Conservation (phyloP, 2,888 invertebrate genomes). For the Julus scanicus region DNA sequence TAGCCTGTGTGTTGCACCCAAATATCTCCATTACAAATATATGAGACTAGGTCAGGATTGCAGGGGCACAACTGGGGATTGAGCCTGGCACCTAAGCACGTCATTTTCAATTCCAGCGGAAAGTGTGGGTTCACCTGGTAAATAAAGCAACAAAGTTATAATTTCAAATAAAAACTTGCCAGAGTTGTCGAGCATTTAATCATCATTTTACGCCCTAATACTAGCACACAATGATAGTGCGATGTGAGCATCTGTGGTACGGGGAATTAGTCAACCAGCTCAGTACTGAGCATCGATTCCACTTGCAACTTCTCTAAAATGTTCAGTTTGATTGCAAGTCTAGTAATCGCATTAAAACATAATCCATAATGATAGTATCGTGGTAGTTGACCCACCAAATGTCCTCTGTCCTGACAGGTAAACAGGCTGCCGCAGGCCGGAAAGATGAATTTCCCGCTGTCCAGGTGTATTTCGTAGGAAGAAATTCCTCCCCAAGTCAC, state of each 20-base stretch:
- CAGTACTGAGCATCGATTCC: too few relatives aligned
- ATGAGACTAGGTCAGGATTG: constrained; percentile 84
- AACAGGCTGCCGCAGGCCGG: constrained; percentile 90
- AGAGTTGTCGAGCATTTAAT: too few relatives aligned
- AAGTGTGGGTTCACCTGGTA: constrained; percentile 64
- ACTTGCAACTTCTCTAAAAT: too few relatives aligned
- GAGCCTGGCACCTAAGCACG: constrained; percentile 75
- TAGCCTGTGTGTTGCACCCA: constrained; percentile 79
- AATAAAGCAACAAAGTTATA: too few relatives aligned
- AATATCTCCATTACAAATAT: constrained; percentile 88
- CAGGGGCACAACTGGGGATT: constrained; percentile 86
- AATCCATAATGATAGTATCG: too few relatives aligned
- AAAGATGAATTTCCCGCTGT: constrained; percentile 87
- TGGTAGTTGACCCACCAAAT: constrained; percentile 70
- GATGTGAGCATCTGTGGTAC: too few relatives aligned
- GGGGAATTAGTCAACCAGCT: too few relatives aligned
- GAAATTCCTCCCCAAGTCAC: constrained; percentile 85
- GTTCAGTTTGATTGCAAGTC: too few relatives aligned
- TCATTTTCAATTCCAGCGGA: constrained; percentile 66
- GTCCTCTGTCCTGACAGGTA: constrained; percentile 81
- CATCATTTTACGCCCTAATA: too few relatives aligned
- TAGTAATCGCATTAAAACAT: too few relatives aligned
- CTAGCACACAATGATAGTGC: too few relatives aligned
- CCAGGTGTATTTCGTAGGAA: constrained; percentile 86
- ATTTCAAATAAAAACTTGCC: too few relatives aligned